Base-by-base conservation (phyloP, 2,888 invertebrate species). In the Carabus problematicus region DNA sequence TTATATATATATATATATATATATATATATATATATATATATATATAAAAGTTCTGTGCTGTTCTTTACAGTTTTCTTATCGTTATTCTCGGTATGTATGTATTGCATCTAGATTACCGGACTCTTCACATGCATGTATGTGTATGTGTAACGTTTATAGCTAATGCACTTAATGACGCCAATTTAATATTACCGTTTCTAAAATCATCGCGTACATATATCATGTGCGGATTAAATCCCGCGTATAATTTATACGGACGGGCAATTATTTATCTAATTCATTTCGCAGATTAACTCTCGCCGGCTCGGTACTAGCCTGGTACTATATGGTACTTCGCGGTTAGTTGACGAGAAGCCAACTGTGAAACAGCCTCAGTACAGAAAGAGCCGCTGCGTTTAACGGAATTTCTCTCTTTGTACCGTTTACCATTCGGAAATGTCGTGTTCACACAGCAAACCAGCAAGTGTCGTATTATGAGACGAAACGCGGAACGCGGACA, bases 101-200 rank as follows among this genome's bases (percentile, higher is more conserved):
- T 29, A 29, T 29, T 3, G 14, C 52, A 52, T 52, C 52, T 52
- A 52, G 52, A 52, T 52, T 52, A 19, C 52, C 9, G 29, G 2
- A 29, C 6, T 6, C 29, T 29, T 3, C 6, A 6, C 6, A 29
- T 29, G 29, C 29, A 29, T 29, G 29, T 29, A 29, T 29, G 29
- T 29, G 6, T 29, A 6, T 29, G 6, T 29, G 29, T 29, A 19
- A 60, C 67, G 60, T 54, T 67, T 67, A 60, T 60, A 59, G 52
- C 60, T 67, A 67, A 67, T 67, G 67, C 60, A 67, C 67, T 52
- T 67, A 67, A 67, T 67, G 60, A 67, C 49, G 67, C 60, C 60
- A 67, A 67, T 67, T 67, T 67, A 54, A 67, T 66, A 52, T 56
- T 66, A 58, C 66, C 66, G 66, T 66, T 66, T 66, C 66, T 66